These are phyloP conservation scores for Scotopteryx bipunctaria DNA, from an alignment of 2,888 invertebrate species.

Conservation along the genomic window DNA sequence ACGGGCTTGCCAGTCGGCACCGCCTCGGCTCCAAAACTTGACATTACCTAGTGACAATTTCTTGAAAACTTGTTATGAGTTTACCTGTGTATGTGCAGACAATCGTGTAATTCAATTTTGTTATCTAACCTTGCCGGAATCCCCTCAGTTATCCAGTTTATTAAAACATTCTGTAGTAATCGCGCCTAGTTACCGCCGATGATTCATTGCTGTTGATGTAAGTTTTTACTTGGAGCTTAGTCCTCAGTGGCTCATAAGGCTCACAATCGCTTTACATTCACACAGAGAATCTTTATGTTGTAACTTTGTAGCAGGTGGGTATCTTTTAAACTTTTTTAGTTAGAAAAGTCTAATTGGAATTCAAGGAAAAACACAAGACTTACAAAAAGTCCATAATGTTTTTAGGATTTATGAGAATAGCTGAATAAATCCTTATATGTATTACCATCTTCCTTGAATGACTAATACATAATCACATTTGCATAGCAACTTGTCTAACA, in stretches of 20 bases:
- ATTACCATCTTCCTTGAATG: not conserved
- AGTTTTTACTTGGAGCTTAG: conserved; percentile 13
- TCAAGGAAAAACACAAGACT: not conserved
- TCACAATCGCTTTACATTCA: too few species aligned
- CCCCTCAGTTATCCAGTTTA: conserved; percentile 48
- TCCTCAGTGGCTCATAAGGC: not conserved
- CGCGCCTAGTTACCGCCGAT: conserved; percentile 54
- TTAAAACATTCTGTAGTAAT: conserved; percentile 29
- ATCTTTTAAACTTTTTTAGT: too few species aligned
- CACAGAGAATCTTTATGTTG: too few species aligned
- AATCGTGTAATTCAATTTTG: conserved; percentile 35
- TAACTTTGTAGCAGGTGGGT: too few species aligned
- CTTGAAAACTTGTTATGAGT: conserved; percentile 15
- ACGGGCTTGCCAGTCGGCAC: conserved; percentile 69
- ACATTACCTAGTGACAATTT: conserved; percentile 38
- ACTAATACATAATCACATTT: not conserved
- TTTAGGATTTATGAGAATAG: not conserved
- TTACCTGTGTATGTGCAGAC: conserved; percentile 9
- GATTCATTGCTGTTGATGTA: conserved; percentile 48
- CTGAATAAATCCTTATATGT: too few species aligned
- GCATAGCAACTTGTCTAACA: not conserved
- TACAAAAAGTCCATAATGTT: not conserved
- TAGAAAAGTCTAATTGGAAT: not conserved
- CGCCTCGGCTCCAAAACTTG: conserved; percentile 64
- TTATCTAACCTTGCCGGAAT: conserved; percentile 50